Base-by-base conservation (phyloP, 2,113 vertebrate species). In the zebrafish (Danio rerio) region DNA sequence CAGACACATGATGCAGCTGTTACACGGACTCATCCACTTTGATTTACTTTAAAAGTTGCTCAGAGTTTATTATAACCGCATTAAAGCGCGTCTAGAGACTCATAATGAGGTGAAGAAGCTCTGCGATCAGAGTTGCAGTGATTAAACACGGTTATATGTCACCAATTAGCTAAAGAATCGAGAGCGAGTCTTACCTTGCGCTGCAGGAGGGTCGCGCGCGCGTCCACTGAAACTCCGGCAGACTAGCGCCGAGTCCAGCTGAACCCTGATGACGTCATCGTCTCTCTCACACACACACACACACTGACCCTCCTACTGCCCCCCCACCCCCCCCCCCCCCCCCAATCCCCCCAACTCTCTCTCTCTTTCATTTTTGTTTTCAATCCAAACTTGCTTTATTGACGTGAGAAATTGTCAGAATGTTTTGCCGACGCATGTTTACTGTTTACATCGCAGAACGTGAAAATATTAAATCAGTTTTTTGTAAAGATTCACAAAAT, bases 181-280 rank as follows among this genome's bases (percentile, higher is more conserved):
- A 52, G 13, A 55, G 9, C 31, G 13, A 55, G 72, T 13, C 45
- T 59, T 75, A 75, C 72, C 72, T 75, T 10, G 13, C 9, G 40
- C 53, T 74, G 72, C 58, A 16, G 56, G 16, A 10, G n/a, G 56
- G n/a, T 8, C 56, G 56, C 56, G 56, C n/a, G 56, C 56, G 9
- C 56, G 18, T 31, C 5, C 31, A 56, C 49, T 42, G 12, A 11
- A 31, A 31, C 31, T 42, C 68, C 49, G 21, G 12, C 66, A 69
- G 66, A 69, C 18, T 11, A 61, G 58, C 5, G 31, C 63, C 63
- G 43, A n/a, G 70, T 55, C 66, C 43, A 47, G 66, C 66, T 69
- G 66, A 69, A 49, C 66, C 66, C 65, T 47, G 43, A 6, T 69
- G 66, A 69, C 66, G 43, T 69, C 43, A 47, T 7, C 42, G 18